Percentiles rank a stretch among this genome's conserved stretches.
These are phyloP conservation scores for Calliphora vicina DNA, from an alignment of 1,140 invertebrate species.

Conservation along the genomic window DNA sequence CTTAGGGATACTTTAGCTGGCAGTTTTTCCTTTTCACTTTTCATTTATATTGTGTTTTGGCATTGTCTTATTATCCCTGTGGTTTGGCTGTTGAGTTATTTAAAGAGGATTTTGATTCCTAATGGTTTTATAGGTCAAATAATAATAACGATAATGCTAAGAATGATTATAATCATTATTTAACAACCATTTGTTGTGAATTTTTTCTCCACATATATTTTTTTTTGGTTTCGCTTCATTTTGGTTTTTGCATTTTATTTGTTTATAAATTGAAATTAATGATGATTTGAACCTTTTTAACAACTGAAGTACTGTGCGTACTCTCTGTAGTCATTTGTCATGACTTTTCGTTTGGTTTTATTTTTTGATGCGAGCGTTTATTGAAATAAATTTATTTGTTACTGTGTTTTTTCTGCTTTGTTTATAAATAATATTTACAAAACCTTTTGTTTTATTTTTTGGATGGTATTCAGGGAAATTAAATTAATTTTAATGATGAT, in stretches of 20 bases:
- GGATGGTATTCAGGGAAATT: neutral
- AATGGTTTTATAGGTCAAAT: constrained; percentile 28
- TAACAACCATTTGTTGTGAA: neutral
- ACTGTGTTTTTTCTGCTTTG: neutral
- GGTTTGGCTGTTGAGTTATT: neutral
- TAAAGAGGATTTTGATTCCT: neutral
- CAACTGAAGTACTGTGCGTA: neutral
- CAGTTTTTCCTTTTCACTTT: neutral
- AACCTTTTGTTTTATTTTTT: neutral
- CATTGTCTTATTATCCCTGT: neutral
- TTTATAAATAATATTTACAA: neutral
- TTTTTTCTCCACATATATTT: neutral
- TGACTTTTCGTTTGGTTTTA: neutral
- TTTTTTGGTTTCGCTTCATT: neutral
- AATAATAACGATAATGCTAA: neutral
- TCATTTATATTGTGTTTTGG: neutral
- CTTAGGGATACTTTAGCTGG: neutral
- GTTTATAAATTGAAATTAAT: constrained; percentile 29
- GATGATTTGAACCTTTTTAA: constrained; percentile 22
- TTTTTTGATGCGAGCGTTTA: neutral
- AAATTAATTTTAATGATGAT: constrained; percentile 15
- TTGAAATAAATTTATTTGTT: neutral
- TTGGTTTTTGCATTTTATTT: neutral
- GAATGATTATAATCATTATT: constrained; percentile 17
- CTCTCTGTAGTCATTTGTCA: neutral